phyloP scores from a whole-genome alignment of 2,797 vertebrate species.

The Cossypha heuglini region DNA sequence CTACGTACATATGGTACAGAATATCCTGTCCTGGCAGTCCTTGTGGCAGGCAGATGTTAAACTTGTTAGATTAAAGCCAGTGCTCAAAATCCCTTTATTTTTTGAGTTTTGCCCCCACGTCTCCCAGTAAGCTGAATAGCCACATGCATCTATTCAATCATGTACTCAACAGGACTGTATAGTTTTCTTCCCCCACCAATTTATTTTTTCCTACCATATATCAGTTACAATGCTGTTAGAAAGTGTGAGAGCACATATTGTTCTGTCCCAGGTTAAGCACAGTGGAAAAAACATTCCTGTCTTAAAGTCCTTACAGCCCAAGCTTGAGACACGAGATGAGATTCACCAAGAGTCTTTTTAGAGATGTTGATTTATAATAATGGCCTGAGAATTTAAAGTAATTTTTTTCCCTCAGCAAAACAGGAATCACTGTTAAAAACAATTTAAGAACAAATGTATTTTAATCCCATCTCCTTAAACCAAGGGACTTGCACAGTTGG shows the following conservation, averaged over 20 bases:
- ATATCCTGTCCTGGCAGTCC: background rate
- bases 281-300: background rate
- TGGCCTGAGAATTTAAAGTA: background rate
- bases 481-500: background rate
- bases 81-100: background rate
- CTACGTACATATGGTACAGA: accelerated
- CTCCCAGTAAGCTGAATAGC: background rate
- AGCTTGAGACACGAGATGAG: background rate
- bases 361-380: background rate
- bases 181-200: background rate
- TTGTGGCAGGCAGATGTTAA: background rate
- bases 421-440: background rate
- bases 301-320: background rate
- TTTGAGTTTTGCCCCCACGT: background rate
- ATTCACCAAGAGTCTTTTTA: background rate
- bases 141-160: background rate
- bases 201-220: background rate
- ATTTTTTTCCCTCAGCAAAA: background rate
- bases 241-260: background rate
- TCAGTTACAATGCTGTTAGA: background rate
- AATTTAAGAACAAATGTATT: background rate
- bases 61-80: background rate
- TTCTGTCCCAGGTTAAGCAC: background rate
- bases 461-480: background rate
- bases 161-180: background rate